Base-by-base conservation (phyloP, 1,140 invertebrate species). In the Bactericera cockerelli region DNA sequence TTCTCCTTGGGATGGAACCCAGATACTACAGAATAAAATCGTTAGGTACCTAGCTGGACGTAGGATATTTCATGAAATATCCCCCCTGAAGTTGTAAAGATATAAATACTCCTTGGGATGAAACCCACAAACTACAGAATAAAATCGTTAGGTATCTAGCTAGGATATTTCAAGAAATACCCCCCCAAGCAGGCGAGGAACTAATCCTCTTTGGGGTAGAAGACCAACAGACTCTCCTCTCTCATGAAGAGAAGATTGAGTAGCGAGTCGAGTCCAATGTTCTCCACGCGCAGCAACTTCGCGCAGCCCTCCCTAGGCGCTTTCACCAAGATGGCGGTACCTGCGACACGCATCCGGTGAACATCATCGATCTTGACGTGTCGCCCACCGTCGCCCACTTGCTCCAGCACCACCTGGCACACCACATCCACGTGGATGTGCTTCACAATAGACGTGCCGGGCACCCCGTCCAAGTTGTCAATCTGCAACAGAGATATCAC, bases 251-350 rank as follows among this genome's bases (percentile, higher is more conserved):
- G 66, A 56, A 81, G 67, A 65, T 81, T 81, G 22, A 83, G 67
- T 64, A 82, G 78, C 0, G 80, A 82, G 63, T 81, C 80, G 39
- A 84, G 68, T 65, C 80, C 81, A 33, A 83, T 77, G 64, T 81
- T 79, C 66, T 77, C 79, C 6, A 84, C 75, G 65, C 76, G 75
- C 10, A 78, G 65, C 0, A 83, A 68, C 53, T 73, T 72, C 1
- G 80, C 79, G 65, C 13, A 70, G 63, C 55, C 71, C 66, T 11
- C 71, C n/a, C 71, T 72, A 0, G 78, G 75, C 22, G 76, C 73
- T 64, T 80, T 81, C n/a, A 76, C 71, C 1, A 82, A 71, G 1
- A 82, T 68, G 0, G 81, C 82, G 2, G 80, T 77, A 36, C 82
- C 82, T 22, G 78, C 80, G 2, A 83, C 77, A 63, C 78, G 70